Base-by-base conservation (phyloP, 2,113 vertebrate genomes). In the Oceanites oceanicus region DNA sequence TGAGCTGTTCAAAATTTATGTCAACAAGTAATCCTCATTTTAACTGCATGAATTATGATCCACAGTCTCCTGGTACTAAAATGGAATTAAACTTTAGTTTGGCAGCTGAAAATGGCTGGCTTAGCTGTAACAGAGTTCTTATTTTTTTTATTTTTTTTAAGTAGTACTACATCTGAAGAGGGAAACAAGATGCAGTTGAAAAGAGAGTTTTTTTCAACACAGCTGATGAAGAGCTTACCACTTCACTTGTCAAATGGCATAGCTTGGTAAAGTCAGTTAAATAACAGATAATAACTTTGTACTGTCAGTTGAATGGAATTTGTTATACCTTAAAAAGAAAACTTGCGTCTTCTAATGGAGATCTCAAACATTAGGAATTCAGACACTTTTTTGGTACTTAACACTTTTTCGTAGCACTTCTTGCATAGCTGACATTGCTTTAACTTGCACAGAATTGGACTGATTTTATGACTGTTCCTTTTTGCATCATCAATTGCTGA, bases 21-120 rank as follows among this genome's bases (percentile, higher is more conserved):
- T 91, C 92, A 96, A 79, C 86, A 91, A 92, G 61, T 91, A 95
- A 94, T 85, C 49, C 55, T 75, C 66, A 22, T 40, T 92, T 96
- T 88, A 91, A 94, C 62, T 66, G n/a, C 21, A 16, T 66, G 77
- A 88, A 42, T 94, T 91, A 68, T 67, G 82, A 81, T 68, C 63
- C 86, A 18, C 49, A 55, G 66, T 70, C 65, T 96, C 45, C 71
- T 73, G 71, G 55, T 95, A 85, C 85, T 95, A 66, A 96, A 96
- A 96, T 94, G 92, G 92, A 92, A 30, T 83, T 88, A 79, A 95
- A 94, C 75, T 95, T 92, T 10, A 84, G 58, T 92, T 96, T 89
- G 96, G 79, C 88, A 92, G 22, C 61, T 82, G 91, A 80, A 96
- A 94, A 94, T 95, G 95, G 66, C 74, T 94, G 91, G 81, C 71